Evolutionary conservation across 2,797 vertebrate genomes (phyloP), one percentile per base, ranked within the genome.

Genomic region (Sylvilagus floridanus): DNA sequence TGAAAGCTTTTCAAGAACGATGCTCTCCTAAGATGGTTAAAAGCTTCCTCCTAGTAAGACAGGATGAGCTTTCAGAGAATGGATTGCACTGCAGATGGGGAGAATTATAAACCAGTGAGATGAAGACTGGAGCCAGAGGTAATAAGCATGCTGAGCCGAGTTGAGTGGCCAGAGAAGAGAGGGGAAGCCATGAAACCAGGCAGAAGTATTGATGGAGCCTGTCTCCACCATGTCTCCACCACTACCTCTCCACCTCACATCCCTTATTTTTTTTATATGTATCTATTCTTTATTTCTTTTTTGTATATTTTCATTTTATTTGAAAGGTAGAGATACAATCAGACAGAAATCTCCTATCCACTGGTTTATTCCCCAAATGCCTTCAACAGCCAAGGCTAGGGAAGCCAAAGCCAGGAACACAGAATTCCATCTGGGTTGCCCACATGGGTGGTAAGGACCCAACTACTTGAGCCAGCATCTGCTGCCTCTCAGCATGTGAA

Each of bases 1-100:
- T 63, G 28, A 95, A 96, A 78, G 78, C 16, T 78, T 90, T 63
- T 83, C 63, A 35, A 85, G 32, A 95, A 95, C 63, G 32, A 28
- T 50, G 30, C 32, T 90, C 88, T 92, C 75, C 65, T 95, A 65
- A 96, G 14, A 90, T 78, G 52, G 69, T 10, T 77, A 22, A 42
- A 32, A 92, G 32, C 21, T 69, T 2, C 19, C 50, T 57, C 22
- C 26, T 47, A 47, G 42, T 83, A 88, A 84, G 60, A 92, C 35
- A 60, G 12, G 30, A 89, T 76, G 60, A 73, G 17, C 72, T 91
- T 7, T 73, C 54, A 87, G 83, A 87, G 35, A n/a, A 88, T 10
- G 2, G 1, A 66, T 88, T 10, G 19, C 37, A 72, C 37, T 84
- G 37, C 63, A 68, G 71, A 91, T n/a, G 14, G n/a, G 22, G 12